Conservation (phyloP, 2,113 vertebrate species). For the Acrocephalus arundinaceus region DNA sequence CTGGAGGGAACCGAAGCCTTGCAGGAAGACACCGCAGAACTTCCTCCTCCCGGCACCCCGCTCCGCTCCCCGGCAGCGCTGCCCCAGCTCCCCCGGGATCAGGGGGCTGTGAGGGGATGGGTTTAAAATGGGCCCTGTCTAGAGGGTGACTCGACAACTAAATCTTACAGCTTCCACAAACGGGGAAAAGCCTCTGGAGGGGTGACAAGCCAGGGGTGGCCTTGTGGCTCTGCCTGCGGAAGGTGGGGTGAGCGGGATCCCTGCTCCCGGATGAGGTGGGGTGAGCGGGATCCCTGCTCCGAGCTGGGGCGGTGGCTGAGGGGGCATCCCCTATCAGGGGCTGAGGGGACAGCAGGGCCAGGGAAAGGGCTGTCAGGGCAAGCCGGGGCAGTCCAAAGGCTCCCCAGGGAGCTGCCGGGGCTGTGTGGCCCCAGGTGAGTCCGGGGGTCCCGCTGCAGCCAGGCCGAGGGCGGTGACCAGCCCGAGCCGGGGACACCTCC, state of each 20-base stretch:
- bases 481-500: background rate
- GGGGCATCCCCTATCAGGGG: accelerated
- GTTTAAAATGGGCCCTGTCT: background rate
- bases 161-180: background rate
- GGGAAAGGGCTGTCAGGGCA: background rate
- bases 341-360: background rate
- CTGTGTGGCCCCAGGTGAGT: background rate
- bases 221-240: background rate
- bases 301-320: background rate
- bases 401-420: background rate
- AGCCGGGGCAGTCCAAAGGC: background rate
- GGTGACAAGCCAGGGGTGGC: background rate
- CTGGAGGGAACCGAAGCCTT: background rate
- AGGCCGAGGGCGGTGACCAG: background rate
- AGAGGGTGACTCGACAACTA: background rate
- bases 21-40: background rate
- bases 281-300: background rate
- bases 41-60: background rate
- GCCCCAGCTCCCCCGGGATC: background rate
- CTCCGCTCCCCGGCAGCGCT: background rate
- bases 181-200: accelerated
- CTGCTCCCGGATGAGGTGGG: background rate
- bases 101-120: background rate
- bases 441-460: background rate
- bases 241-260: background rate